Conservation (phyloP, 2,113 vertebrate species). For the Indicator maculatus region DNA sequence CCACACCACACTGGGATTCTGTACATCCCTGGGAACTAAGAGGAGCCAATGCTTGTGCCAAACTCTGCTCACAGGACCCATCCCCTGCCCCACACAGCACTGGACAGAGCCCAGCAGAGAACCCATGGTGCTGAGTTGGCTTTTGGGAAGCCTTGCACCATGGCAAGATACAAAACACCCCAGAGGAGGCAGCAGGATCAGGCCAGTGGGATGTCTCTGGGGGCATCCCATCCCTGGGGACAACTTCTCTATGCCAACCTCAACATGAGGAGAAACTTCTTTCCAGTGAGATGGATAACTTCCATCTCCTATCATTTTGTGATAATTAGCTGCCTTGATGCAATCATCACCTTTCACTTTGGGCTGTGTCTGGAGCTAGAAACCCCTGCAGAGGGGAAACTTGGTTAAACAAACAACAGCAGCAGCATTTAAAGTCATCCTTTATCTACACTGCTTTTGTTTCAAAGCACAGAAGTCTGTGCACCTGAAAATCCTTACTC, state of each 20-base stretch:
- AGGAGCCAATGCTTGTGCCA: not conserved
- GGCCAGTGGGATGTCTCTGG: not conserved
- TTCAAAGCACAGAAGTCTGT: not conserved
- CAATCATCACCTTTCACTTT: not conserved
- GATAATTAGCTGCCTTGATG: not conserved
- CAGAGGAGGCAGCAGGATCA: not conserved
- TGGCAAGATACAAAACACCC: not conserved
- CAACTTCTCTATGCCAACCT: too few species aligned
- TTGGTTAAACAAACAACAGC: not conserved
- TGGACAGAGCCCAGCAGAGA: not conserved
- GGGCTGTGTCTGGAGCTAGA: not conserved
- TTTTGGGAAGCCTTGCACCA: not conserved
- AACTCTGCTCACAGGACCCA: not conserved
- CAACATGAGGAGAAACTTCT: too few species aligned
- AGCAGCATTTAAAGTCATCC: not conserved
- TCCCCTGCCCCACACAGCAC: not conserved
- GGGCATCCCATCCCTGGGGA: not conserved
- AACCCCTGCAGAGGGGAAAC: not conserved
- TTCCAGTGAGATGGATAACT: too few species aligned
- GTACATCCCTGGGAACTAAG: not conserved
- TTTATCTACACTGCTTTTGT: not conserved
- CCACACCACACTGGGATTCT: too few species aligned
- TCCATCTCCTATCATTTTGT: too few species aligned
- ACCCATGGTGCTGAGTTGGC: fast-evolving
- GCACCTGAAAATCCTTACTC: not conserved